A percentile compares a stretch with the other conserved stretches of the same genome.
Evolutionary conservation across 2,888 invertebrate species (phyloP).

Genomic region (Pocota personata): DNA sequence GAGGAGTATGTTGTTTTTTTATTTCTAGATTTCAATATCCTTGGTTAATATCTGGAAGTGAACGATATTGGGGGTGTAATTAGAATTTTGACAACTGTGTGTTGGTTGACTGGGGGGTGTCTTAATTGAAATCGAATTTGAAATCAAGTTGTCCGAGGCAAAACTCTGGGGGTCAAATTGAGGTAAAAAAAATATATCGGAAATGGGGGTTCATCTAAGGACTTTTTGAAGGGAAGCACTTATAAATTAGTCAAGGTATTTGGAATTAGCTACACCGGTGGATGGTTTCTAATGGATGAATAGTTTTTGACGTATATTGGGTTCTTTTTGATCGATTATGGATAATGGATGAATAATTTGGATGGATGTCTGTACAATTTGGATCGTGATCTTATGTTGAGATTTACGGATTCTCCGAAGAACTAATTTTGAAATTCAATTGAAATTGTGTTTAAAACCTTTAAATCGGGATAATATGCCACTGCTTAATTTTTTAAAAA

Average conservation of each 20-base stretch:
- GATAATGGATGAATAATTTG: slow-evolving; percentile 54
- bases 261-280: slow-evolving; percentile 24
- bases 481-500: no score
- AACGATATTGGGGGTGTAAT: slow-evolving; percentile 56
- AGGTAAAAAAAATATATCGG: background rate
- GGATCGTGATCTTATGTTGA: background rate
- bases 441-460: no score
- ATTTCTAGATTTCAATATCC: slow-evolving; percentile 65
- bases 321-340: slow-evolving; percentile 65
- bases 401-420: background rate
- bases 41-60: slow-evolving; percentile 47
- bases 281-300: slow-evolving; percentile 53
- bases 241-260: slow-evolving; percentile 67
- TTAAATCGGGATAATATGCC: no score
- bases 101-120: slow-evolving; percentile 32
- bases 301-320: slow-evolving; percentile 44
- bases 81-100: slow-evolving; percentile 70
- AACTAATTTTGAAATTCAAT: no score
- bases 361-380: slow-evolving; percentile 21
- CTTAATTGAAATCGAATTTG: slow-evolving; percentile 74
- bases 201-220: slow-evolving; percentile 34
- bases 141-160: slow-evolving; percentile 55
- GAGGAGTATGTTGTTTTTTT: slow-evolving; percentile 49
- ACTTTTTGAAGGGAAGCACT: slow-evolving; percentile 31
- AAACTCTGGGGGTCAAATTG: background rate